phyloP scores from a whole-genome alignment of 2,113 vertebrate genomes.

The Pseudorasbora parva region DNA sequence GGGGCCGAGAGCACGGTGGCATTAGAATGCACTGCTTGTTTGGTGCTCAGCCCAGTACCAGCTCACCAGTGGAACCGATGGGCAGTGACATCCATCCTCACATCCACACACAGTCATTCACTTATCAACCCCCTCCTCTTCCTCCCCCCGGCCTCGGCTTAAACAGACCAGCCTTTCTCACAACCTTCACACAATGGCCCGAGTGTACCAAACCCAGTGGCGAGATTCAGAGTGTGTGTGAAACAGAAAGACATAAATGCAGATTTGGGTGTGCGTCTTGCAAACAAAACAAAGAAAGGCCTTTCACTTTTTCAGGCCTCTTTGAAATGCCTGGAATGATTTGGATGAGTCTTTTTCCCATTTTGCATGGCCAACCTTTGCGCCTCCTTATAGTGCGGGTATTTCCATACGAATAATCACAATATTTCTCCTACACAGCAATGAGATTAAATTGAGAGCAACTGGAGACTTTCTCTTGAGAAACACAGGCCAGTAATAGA shows the following conservation, averaged over 20 bases:
- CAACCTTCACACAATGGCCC: constrained; percentile 65
- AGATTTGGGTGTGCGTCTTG: constrained; percentile 46
- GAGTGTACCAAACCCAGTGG: constrained; percentile 63
- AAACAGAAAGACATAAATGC: constrained; percentile 59
- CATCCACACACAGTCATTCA: constrained; percentile 69
- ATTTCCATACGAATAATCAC: background rate
- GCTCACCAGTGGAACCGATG: constrained; percentile 69
- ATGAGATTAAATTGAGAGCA: background rate
- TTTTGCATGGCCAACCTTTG: constrained; percentile 59
- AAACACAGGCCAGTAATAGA: background rate
- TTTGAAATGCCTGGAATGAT: constrained; percentile 60
- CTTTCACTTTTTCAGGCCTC: constrained; percentile 56
- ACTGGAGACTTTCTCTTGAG: background rate
- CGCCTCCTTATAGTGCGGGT: constrained; percentile 34
- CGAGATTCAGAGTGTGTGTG: constrained; percentile 27
- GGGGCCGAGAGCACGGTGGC: constrained; percentile 60
- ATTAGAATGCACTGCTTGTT: constrained; percentile 72
- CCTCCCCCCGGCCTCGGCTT: constrained; percentile 66
- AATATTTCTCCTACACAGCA: background rate
- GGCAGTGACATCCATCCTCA: constrained; percentile 71
- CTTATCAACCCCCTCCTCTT: constrained; percentile 65
- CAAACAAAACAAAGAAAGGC: constrained; percentile 54
- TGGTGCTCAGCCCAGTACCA: constrained; percentile 69
- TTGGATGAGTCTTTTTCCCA: constrained; percentile 50
- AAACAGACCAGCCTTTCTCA: constrained; percentile 69